Conservation (phyloP, 2,888 invertebrate species). For the Erebia ligea region DNA sequence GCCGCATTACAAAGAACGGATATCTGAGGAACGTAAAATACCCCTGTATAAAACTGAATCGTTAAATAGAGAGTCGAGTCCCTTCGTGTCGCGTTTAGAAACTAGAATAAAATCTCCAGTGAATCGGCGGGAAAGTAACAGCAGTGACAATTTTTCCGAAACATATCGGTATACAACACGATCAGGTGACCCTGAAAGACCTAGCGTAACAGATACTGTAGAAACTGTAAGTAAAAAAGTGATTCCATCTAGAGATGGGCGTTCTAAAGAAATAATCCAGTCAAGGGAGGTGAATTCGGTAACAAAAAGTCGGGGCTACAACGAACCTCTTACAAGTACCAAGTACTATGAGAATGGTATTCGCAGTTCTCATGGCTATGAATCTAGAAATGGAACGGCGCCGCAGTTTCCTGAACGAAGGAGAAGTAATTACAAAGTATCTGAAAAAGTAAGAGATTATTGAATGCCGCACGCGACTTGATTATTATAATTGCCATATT, state of each 20-base stretch:
- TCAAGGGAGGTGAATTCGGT: conserved; percentile 88
- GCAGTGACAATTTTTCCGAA: conserved; percentile 88
- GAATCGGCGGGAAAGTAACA: conserved; percentile 85
- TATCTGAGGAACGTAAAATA: conserved; percentile 73
- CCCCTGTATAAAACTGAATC: conserved; percentile 77
- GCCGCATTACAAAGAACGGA: conserved; percentile 76
- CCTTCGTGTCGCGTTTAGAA: conserved; percentile 74
- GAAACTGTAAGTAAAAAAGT: conserved; percentile 88
- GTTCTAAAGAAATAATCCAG: conserved; percentile 86
- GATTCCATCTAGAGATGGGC: conserved; percentile 85
- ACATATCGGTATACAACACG: conserved; percentile 87
- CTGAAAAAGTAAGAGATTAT: conserved; percentile 79
- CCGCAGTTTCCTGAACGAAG: conserved; percentile 70
- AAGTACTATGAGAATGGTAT: conserved; percentile 83
- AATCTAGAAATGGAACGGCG: conserved; percentile 62
- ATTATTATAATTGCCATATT: conserved; percentile 46
- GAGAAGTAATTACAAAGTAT: conserved; percentile 75
- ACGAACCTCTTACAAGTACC: conserved; percentile 72
- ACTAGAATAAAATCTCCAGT: conserved; percentile 74
- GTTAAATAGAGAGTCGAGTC: conserved; percentile 74
- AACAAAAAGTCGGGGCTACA: conserved; percentile 85
- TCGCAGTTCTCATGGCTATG: conserved; percentile 64
- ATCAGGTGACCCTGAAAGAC: conserved; percentile 86
- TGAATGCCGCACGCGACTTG: conserved; percentile 45
- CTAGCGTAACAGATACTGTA: conserved; percentile 88